A percentile compares a stretch with the other conserved stretches of the same genome.
phyloP scores from a whole-genome alignment of 2,888 invertebrate genomes.

The Vesta saturnalis region DNA sequence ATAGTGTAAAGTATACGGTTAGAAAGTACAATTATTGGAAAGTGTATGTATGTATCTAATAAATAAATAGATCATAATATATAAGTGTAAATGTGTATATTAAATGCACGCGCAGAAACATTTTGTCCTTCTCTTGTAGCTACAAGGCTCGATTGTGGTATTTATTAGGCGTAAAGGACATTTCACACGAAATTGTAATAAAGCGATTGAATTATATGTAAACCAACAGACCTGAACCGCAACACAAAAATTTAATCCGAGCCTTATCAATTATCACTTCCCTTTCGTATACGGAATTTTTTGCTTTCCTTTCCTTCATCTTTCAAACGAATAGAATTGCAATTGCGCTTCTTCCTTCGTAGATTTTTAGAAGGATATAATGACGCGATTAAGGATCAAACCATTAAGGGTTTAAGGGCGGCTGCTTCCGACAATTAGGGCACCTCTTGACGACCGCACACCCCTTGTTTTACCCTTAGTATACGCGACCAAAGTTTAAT shows the following conservation, averaged over 20 bases:
- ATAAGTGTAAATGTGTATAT: not conserved
- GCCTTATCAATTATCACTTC: conserved; percentile 41
- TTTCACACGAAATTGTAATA: conserved; percentile 21
- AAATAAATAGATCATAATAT: conserved; percentile 28
- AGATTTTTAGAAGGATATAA: conserved; percentile 51
- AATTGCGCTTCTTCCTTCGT: conserved; percentile 37
- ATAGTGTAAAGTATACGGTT: conserved; percentile 40
- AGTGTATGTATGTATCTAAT: conserved; percentile 36
- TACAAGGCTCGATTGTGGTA: conserved; percentile 8
- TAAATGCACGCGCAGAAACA: conserved; percentile 13
- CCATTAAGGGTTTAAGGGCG: conserved; percentile 58
- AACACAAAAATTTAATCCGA: conserved; percentile 44
- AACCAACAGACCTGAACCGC: conserved; percentile 48
- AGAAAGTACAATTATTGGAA: conserved; percentile 50
- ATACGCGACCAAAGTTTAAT: conserved; percentile 35
- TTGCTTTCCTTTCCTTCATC: too few relatives aligned
- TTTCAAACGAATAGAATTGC: not conserved
- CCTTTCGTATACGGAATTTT: conserved; percentile 20
- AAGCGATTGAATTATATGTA: conserved; percentile 25
- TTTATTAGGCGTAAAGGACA: conserved; percentile 24
- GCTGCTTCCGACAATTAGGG: conserved; percentile 57
- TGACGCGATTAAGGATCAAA: conserved; percentile 59
- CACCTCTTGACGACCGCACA: conserved; percentile 45
- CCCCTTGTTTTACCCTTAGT: conserved; percentile 52
- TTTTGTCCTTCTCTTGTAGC: conserved; percentile 22